phyloP scores from a whole-genome alignment of 2,113 vertebrate species.

The Cyprinus carpio region DNA sequence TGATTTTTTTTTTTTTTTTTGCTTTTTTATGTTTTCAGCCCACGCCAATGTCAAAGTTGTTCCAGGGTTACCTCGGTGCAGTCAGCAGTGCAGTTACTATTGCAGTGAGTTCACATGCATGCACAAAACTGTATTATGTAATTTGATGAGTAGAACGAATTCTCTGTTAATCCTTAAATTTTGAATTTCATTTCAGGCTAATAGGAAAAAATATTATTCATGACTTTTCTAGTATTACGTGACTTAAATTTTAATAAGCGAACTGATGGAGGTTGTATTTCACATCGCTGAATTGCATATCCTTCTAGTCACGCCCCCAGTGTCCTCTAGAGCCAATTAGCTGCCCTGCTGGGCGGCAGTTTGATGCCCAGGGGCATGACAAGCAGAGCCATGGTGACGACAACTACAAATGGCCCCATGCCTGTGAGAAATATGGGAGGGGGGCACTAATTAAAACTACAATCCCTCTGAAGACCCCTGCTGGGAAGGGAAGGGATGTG shows the following conservation, averaged over 20 bases:
- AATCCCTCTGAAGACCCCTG: slow-evolving; percentile 65
- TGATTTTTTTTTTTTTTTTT: background rate
- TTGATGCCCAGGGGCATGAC: slow-evolving; percentile 82
- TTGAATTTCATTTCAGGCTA: background rate
- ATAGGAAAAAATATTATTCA: background rate
- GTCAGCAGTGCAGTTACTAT: slow-evolving; percentile 93
- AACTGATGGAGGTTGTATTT: background rate
- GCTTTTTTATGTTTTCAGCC: slow-evolving; percentile 72
- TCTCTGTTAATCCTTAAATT: background rate
- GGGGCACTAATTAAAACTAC: slow-evolving; percentile 73
- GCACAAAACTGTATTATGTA: slow-evolving; percentile 28
- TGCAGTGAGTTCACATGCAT: slow-evolving; percentile 82
- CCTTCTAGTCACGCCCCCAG: slow-evolving; percentile 42
- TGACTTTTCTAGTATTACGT: background rate
- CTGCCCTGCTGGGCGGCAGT: slow-evolving; percentile 81
- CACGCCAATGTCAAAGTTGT: slow-evolving; percentile 83
- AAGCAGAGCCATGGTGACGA: slow-evolving; percentile 70
- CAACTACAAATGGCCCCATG: slow-evolving; percentile 69
- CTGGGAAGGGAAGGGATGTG: slow-evolving; percentile 49
- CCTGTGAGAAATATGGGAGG: slow-evolving; percentile 67
- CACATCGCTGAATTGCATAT: slow-evolving; percentile 46
- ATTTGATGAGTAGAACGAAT: background rate
- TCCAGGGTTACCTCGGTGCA: slow-evolving; percentile 89
- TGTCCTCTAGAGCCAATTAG: slow-evolving; percentile 78
- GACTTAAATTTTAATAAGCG: slow-evolving; percentile 25